phyloP scores from a whole-genome alignment of 37 sponge, comb jelly and placozoan species.

The Aplysina aerophoba region DNA sequence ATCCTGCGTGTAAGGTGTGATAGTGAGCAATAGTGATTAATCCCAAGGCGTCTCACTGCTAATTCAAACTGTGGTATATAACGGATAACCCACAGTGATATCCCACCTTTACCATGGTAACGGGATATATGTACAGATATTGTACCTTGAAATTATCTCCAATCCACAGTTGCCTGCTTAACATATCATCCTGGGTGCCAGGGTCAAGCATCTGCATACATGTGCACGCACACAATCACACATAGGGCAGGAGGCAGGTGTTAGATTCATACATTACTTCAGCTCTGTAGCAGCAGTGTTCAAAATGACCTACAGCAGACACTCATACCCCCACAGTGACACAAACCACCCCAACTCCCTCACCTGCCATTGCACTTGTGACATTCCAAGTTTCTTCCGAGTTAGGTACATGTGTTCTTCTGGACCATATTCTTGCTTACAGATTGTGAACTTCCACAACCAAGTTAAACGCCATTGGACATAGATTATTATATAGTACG shows the following conservation, averaged over 20 bases:
- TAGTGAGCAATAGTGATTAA: too few species aligned
- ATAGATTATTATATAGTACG: slow-evolving; percentile 44
- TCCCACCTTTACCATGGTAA: too few species aligned
- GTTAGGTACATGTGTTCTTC: slow-evolving; percentile 69
- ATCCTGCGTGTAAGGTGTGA: too few species aligned
- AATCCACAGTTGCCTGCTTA: slow-evolving; percentile 54
- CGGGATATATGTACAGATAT: too few species aligned
- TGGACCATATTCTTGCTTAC: slow-evolving; percentile 42
- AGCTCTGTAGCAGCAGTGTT: not conserved
- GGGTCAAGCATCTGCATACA: slow-evolving; percentile 42
- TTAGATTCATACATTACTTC: not conserved
- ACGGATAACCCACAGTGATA: too few species aligned
- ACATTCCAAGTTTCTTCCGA: slow-evolving; percentile 41
- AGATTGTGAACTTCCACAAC: slow-evolving; percentile 60
- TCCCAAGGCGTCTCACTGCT: too few species aligned
- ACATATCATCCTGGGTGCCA: slow-evolving; percentile 25
- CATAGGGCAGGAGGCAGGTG: not conserved
- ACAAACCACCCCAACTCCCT: not conserved
- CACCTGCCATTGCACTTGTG: slow-evolving; percentile 63
- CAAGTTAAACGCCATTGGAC: slow-evolving; percentile 54
- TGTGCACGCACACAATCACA: too few species aligned
- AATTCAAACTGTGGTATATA: too few species aligned
- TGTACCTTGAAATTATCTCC: slow-evolving; percentile 36
- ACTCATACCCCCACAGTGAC: too few species aligned
- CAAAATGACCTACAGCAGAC: not conserved